Percentiles rank a stretch among this genome's conserved stretches.
These are phyloP conservation scores for Ypsolopha scabrella DNA, from an alignment of 2,888 invertebrate species.

Conservation along the genomic window DNA sequence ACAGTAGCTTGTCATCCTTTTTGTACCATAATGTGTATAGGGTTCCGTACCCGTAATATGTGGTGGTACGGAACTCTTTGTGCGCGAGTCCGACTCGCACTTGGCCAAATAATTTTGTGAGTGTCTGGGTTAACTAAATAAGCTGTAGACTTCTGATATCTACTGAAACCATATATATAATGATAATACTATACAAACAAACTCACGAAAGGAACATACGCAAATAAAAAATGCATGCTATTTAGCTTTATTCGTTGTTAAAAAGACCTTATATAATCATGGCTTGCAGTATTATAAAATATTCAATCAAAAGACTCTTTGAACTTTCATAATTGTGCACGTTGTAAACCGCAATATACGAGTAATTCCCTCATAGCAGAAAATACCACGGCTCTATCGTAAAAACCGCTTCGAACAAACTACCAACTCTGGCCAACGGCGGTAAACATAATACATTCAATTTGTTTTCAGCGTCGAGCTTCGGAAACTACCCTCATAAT, in stretches of 20 bases:
- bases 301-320: slow-evolving; percentile 1
- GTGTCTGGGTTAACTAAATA: too few species aligned
- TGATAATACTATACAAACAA: too few species aligned
- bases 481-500: slow-evolving; percentile 26
- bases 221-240: too few species aligned
- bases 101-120: too few species aligned
- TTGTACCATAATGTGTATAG: too few species aligned
- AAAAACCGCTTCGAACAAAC: slow-evolving; percentile 23
- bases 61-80: too few species aligned
- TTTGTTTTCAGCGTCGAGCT: slow-evolving; percentile 39
- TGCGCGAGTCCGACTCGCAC: too few species aligned
- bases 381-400: slow-evolving; percentile 42
- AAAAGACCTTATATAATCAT: neutral
- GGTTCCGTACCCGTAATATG: too few species aligned
- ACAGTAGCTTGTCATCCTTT: too few species aligned
- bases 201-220: too few species aligned
- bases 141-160: too few species aligned
- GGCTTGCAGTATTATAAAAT: neutral
- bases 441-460: slow-evolving; percentile 39
- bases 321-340: neutral
- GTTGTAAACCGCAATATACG: neutral
- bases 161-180: too few species aligned
- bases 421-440: slow-evolving; percentile 4
- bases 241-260: neutral
- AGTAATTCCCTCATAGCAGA: slow-evolving; percentile 38